Evolutionary conservation across 1,140 invertebrate genomes (phyloP), one percentile per base, ranked within the genome.

Genomic region (Ladona fulva): DNA sequence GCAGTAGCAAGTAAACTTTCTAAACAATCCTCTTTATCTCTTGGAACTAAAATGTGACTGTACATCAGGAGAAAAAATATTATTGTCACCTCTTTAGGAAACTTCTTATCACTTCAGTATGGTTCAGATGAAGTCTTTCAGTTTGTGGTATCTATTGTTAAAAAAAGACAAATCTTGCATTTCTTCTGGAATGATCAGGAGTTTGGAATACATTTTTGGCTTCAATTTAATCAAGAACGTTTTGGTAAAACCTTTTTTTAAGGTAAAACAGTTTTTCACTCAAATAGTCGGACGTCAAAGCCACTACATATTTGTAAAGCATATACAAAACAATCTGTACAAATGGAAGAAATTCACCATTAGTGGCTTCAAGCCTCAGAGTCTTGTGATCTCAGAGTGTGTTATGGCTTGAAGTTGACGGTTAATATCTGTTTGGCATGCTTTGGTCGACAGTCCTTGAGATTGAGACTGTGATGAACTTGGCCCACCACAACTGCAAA

Each of bases 311-410:
- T 19, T 22, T 66, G 16, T 66, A 37, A 22, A 66, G 52, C 52
- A 66, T 22, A 66, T 37, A 66, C n/a, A 66, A 66, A n/a, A 66
- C 5, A 66, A 66, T 19, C 14, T 16, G n/a, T 66, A 66, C 12
- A 66, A 66, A 66, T 66, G 52, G 52, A 66, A 66, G 52, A 66
- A 66, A 66, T 66, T 66, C 12, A 19, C 14, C 52, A 22, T 66
- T 6, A 66, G 52, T 66, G n/a, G 14, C 52, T 66, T 66, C 52
- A 66, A 19, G 52, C 16, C 52, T 66, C 52, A 66, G n/a, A 66
- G 52, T 66, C 52, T 66, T 66, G 52, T 66, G 52, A 66, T 66
- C 52, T 66, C 52, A 19, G 52, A 66, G 52, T 66, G 52, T 66
- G 52, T 66, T 16, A 66, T 66, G n/a, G 52, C 52, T 19, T 66